Percentiles rank a stretch among this genome's conserved stretches.
Conservation (phyloP, 2,797 vertebrate species). For the Danio jaintianensis region DNA sequence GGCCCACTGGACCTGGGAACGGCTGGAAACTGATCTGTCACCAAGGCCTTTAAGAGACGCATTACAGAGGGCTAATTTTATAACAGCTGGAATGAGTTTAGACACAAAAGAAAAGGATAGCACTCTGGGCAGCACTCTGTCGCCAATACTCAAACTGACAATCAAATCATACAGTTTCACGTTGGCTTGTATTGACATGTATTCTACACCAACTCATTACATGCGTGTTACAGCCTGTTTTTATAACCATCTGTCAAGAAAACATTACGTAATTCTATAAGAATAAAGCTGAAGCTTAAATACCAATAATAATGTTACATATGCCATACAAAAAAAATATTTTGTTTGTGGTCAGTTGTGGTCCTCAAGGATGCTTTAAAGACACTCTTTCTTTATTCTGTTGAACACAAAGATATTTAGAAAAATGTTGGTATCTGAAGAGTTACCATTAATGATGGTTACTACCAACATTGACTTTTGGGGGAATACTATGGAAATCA, state of each 20-base stretch:
- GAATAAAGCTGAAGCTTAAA: not conserved
- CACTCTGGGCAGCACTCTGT: constrained; percentile 34
- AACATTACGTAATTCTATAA: not conserved
- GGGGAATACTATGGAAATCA: too few relatives aligned
- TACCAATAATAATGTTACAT: not conserved
- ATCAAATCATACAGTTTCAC: constrained; percentile 16
- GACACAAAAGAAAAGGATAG: constrained; percentile 12
- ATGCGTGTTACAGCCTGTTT: not conserved
- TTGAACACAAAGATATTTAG: too few relatives aligned
- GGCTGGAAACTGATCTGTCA: constrained; percentile 46
- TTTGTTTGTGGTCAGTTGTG: too few relatives aligned
- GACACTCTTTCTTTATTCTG: too few relatives aligned
- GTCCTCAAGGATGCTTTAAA: too few relatives aligned
- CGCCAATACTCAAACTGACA: constrained; percentile 24
- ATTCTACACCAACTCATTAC: not conserved
- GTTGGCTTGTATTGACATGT: not conserved
- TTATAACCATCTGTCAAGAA: not conserved
- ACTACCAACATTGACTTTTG: too few relatives aligned
- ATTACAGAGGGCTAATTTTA: constrained; percentile 48
- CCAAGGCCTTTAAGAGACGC: constrained; percentile 44
- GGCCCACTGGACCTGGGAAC: constrained; percentile 43
- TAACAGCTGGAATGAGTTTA: constrained; percentile 41
- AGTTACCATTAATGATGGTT: too few relatives aligned
- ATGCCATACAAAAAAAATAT: too few relatives aligned
- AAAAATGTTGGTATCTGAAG: too few relatives aligned